Percentiles rank a stretch among this genome's conserved stretches.
These are phyloP conservation scores for Chelonus insularis DNA, from an alignment of 1,140 invertebrate genomes.

Conservation along the genomic window DNA sequence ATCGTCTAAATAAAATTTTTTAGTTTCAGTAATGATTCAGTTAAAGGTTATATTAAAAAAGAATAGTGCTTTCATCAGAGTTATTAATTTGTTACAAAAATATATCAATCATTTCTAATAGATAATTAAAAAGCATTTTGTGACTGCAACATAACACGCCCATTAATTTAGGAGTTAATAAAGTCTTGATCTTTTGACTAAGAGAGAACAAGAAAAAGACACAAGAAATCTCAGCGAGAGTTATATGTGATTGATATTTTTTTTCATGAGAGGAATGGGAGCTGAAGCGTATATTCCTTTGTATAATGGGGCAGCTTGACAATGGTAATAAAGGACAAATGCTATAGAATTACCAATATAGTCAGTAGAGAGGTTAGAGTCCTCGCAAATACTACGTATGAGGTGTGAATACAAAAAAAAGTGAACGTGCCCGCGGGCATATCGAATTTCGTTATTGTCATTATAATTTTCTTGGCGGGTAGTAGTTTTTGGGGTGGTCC, in stretches of 20 bases:
- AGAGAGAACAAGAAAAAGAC: too few species aligned
- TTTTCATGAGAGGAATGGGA: background rate
- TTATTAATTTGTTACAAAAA: too few species aligned
- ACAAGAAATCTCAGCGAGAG: background rate
- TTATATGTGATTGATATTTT: background rate
- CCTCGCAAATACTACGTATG: constrained; percentile 14
- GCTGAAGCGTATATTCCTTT: constrained; percentile 7
- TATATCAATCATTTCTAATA: too few species aligned
- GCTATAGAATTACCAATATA: constrained; percentile 38
- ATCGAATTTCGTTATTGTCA: constrained; percentile 59
- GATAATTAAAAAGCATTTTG: too few species aligned
- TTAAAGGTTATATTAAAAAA: too few species aligned
- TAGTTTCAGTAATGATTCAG: too few species aligned
- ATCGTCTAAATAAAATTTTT: too few species aligned
- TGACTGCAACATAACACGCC: too few species aligned
- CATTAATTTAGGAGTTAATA: too few species aligned
- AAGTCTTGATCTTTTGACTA: too few species aligned
- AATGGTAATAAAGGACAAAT: constrained; percentile 42
- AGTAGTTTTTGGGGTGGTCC: constrained; percentile 57
- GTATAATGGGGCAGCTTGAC: constrained; percentile 32
- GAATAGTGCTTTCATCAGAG: too few species aligned
- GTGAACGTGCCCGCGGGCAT: constrained; percentile 52
- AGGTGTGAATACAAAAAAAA: constrained; percentile 37
- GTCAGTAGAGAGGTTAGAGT: constrained; percentile 8
- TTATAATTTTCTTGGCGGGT: constrained; percentile 58